Evolutionary conservation across 1,140 invertebrate species (phyloP).

Genomic region (Popillia japonica): DNA sequence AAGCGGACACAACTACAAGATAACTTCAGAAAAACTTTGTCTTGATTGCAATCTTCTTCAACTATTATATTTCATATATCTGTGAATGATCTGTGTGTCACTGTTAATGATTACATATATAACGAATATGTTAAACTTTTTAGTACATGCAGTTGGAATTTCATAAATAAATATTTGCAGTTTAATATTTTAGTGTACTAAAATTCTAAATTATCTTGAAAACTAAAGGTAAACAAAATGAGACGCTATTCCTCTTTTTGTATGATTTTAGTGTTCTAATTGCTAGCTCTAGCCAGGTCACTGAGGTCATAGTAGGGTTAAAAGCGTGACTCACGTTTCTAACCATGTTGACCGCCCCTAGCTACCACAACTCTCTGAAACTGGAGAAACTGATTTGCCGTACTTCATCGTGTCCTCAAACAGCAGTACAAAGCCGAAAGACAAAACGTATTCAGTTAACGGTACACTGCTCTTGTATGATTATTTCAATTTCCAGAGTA

Average conservation of each 20-base stretch:
- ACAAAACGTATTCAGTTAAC: not conserved
- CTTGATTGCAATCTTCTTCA: too few relatives aligned
- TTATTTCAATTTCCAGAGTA: not conserved
- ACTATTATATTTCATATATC: too few relatives aligned
- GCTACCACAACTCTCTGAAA: slow-evolving; percentile 12
- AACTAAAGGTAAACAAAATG: not conserved
- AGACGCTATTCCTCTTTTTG: not conserved
- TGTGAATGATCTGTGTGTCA: too few relatives aligned
- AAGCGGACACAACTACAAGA: not conserved
- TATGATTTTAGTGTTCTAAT: not conserved
- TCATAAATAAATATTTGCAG: too few relatives aligned
- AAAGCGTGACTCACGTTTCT: slow-evolving; percentile 20
- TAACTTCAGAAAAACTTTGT: too few relatives aligned
- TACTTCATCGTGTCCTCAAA: slow-evolving; percentile 9
- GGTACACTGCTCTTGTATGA: not conserved
- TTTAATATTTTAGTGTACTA: too few relatives aligned
- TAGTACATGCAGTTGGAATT: too few relatives aligned
- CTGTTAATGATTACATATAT: too few relatives aligned
- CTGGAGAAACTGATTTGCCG: slow-evolving; percentile 20
- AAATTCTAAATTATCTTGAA: too few relatives aligned
- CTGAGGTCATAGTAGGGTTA: not conserved
- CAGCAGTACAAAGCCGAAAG: not conserved
- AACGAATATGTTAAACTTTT: too few relatives aligned
- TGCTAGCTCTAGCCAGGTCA: not conserved
- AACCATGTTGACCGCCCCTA: slow-evolving; percentile 15